Evolutionary conservation across 2,797 vertebrate species (phyloP).

Genomic region (Leptatherina wallacei): DNA sequence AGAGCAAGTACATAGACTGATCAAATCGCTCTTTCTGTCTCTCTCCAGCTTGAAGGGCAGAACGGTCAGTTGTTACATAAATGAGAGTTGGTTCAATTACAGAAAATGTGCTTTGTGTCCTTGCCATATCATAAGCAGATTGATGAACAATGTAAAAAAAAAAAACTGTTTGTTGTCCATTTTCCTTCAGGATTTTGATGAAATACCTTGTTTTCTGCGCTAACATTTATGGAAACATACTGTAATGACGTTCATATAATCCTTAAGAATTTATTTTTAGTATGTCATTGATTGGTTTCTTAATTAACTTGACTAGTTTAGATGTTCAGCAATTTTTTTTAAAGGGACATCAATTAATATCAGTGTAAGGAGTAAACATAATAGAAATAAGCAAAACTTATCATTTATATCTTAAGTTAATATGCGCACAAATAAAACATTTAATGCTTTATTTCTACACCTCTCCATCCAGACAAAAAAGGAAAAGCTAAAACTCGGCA

Average conservation of each 20-base stretch:
- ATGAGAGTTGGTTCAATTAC: slow-evolving; percentile 71
- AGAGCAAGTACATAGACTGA: slow-evolving; percentile 66
- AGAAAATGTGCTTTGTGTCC: slow-evolving; percentile 71
- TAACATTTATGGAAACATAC: slow-evolving; percentile 6
- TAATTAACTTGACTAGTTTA: neutral
- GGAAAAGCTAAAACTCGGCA: neutral
- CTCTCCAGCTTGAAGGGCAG: slow-evolving; percentile 72
- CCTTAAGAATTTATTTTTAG: neutral
- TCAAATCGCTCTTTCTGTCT: slow-evolving; percentile 68
- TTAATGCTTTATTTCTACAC: too few species aligned
- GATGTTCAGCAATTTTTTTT: neutral
- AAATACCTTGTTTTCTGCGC: slow-evolving; percentile 25
- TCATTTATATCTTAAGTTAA: neutral
- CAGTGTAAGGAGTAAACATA: neutral
- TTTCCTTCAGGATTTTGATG: slow-evolving; percentile 44
- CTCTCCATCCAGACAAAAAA: too few species aligned
- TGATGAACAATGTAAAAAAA: slow-evolving; percentile 54
- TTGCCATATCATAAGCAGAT: slow-evolving; percentile 58
- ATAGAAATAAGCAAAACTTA: neutral
- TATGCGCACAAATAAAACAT: too few species aligned
- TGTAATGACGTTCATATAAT: neutral
- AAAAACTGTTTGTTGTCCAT: slow-evolving; percentile 24
- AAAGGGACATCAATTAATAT: neutral
- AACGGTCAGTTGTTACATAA: slow-evolving; percentile 76
- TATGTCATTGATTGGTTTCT: neutral